Conservation (phyloP, 2,888 invertebrate genomes). For the Cabera pusaria region DNA sequence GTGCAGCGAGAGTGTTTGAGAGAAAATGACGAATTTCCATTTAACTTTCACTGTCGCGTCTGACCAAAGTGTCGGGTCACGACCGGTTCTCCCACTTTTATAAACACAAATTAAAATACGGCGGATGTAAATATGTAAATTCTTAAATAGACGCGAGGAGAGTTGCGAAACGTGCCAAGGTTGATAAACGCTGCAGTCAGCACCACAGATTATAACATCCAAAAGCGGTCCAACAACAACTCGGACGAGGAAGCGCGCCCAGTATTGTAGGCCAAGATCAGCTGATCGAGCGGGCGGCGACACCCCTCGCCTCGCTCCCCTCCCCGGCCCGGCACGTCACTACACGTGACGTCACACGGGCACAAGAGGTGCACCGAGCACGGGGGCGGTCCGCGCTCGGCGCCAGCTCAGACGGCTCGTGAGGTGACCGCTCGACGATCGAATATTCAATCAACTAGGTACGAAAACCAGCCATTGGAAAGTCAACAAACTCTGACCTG, state of each 20-base stretch:
- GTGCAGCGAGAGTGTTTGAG: no score
- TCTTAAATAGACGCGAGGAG: conserved; percentile 2
- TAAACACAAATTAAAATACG: neutral
- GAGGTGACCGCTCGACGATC: no score
- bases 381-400: no score
- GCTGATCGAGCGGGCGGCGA: conserved; percentile 29
- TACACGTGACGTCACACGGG: no score
- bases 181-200: conserved; percentile 9
- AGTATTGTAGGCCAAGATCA: conserved; percentile 34
- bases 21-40: conserved; percentile 1
- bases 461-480: no score
- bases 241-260: conserved; percentile 2
- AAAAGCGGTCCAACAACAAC: conserved; percentile 8
- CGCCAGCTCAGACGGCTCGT: no score
- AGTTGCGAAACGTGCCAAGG: conserved; percentile 6
- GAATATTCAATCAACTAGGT: no score
- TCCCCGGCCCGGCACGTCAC: no score
- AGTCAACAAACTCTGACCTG: conserved; percentile 4
- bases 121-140: neutral
- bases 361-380: conserved; percentile 3
- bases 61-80: conserved; percentile 5
- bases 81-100: neutral
- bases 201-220: conserved; percentile 1
- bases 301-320: neutral
- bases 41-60: conserved; percentile 8